Percentiles rank a stretch among this genome's conserved stretches.
phyloP scores from a whole-genome alignment of 1,140 invertebrate species.

The Meloidogyne chitwoodi region DNA sequence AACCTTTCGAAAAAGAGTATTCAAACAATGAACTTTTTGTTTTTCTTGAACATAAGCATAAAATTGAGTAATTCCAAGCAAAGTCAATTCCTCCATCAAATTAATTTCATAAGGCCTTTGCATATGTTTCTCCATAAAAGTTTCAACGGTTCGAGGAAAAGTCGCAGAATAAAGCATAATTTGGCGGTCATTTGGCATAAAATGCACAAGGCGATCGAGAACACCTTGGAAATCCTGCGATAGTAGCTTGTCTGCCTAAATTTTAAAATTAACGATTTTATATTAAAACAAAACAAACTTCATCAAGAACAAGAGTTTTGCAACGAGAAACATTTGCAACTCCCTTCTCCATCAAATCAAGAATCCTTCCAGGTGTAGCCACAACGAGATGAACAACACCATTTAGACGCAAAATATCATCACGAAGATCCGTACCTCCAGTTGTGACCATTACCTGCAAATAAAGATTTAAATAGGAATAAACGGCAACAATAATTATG shows the following conservation, averaged over 20 bases:
- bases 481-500: background rate
- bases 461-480: background rate
- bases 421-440: constrained; percentile 91
- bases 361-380: constrained; percentile 95
- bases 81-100: constrained; percentile 97
- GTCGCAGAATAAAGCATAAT: constrained; percentile 98
- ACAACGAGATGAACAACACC: constrained; percentile 99
- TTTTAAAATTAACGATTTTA: constrained; percentile 67
- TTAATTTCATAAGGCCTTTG: constrained; percentile 97
- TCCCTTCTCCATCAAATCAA: constrained; percentile 98
- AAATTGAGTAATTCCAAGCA: constrained; percentile 99
- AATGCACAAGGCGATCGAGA: constrained; percentile 86
- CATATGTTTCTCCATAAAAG: constrained; percentile 96
- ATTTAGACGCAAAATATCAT: constrained; percentile 99
- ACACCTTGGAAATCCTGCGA: constrained; percentile 99
- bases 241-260: constrained; percentile 96
- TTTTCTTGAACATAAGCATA: constrained; percentile 99
- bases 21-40: constrained; percentile 99
- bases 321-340: constrained; percentile 86
- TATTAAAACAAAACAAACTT: constrained; percentile 60
- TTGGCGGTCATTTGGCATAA: constrained; percentile 88
- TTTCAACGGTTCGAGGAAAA: constrained; percentile 96
- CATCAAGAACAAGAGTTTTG: constrained; percentile 92
- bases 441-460: constrained; percentile 91
- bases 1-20: constrained; percentile 97